These are phyloP conservation scores for Lineus longissimus DNA, from an alignment of 1,140 invertebrate genomes.

Conservation along the genomic window DNA sequence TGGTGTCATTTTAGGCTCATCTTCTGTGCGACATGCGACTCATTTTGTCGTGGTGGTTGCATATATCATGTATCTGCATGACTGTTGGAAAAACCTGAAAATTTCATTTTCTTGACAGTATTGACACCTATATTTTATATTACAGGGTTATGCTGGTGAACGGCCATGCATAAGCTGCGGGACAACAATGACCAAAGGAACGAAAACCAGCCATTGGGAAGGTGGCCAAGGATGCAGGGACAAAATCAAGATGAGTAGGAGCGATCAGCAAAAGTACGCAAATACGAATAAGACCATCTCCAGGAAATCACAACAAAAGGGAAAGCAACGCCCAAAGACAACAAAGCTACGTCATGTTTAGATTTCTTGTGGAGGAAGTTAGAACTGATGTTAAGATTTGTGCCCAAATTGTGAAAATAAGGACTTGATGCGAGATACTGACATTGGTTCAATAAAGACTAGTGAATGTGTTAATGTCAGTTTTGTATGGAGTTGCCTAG, in stretches of 20 bases:
- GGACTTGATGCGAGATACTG: too few species aligned
- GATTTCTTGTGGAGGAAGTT: not conserved
- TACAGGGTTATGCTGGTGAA: constrained; percentile 40
- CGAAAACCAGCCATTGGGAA: constrained; percentile 49
- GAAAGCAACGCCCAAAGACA: constrained; percentile 26
- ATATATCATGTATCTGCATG: too few species aligned
- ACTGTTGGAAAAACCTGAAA: too few species aligned
- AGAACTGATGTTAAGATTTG: too few species aligned
- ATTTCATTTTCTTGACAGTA: not conserved
- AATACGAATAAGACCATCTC: constrained; percentile 44
- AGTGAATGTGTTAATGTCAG: too few species aligned
- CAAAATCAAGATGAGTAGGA: constrained; percentile 50
- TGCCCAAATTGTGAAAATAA: too few species aligned
- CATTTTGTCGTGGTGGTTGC: too few species aligned
- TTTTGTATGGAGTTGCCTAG: too few species aligned
- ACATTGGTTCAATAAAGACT: too few species aligned
- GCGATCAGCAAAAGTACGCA: constrained; percentile 43
- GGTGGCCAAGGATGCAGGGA: constrained; percentile 53
- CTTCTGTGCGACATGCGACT: too few species aligned
- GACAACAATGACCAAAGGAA: constrained; percentile 31
- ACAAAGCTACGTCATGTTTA: constrained; percentile 9
- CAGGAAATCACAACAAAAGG: constrained; percentile 27
- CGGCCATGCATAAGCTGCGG: constrained; percentile 44
- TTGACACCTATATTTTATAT: constrained; percentile 12
- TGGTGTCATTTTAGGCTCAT: too few species aligned